Evolutionary conservation across 2,888 invertebrate species (phyloP).

Genomic region (Tholera decimalis): DNA sequence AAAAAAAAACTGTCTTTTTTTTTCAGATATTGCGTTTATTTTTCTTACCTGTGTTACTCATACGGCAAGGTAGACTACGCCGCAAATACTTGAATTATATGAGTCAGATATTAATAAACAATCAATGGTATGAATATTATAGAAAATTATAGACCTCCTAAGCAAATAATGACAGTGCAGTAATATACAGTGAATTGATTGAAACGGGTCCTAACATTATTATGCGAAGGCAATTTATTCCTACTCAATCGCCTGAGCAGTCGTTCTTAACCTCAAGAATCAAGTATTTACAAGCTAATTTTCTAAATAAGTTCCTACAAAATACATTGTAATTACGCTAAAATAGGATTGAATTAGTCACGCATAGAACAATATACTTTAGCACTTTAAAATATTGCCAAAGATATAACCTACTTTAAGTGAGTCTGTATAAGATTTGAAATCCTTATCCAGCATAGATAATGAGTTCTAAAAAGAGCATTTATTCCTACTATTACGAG

Average conservation of each 20-base stretch:
- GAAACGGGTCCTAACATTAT: constrained; percentile 2
- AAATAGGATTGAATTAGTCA: constrained; percentile 46
- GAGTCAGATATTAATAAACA: constrained; percentile 6
- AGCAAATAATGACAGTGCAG: constrained; percentile 13
- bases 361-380: constrained; percentile 36
- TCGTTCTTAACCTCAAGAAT: constrained; percentile 30
- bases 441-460: constrained; percentile 13
- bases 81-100: background rate
- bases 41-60: background rate
- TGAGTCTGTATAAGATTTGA: background rate
- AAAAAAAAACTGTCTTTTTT: background rate
- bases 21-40: background rate
- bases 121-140: constrained; percentile 17
- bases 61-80: background rate
- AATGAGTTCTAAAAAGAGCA: constrained; percentile 57
- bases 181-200: constrained; percentile 16
- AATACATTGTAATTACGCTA: constrained; percentile 34
- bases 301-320: constrained; percentile 35
- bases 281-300: constrained; percentile 22
- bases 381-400: constrained; percentile 5
- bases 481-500: constrained; percentile 72
- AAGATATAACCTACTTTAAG: constrained; percentile 26
- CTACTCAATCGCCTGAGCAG: constrained; percentile 1
- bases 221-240: constrained; percentile 5
- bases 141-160: constrained; percentile 22